Evolutionary conservation across 2,113 vertebrate species (phyloP), one percentile per base, ranked within the genome.

Genomic region (Bubo blakistoni): DNA sequence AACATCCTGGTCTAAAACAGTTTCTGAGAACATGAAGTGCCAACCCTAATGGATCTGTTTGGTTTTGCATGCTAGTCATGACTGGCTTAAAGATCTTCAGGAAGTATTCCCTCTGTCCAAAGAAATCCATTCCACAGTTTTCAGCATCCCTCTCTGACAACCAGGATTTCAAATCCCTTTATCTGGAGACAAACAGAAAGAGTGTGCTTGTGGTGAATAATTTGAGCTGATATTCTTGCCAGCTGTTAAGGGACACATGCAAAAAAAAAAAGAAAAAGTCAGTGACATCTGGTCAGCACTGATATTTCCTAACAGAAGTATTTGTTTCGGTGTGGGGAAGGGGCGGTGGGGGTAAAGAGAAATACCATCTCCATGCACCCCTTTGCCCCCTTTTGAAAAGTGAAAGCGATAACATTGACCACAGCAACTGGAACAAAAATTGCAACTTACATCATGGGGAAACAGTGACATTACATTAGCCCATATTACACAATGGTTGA

Each of bases 171-270:
- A 96, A 98, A 97, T 96, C 97, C 93, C 88, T 97, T 98, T 97
- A 98, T 97, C 96, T 98, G 95, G 94, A 96, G 97, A 96, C 97
- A 97, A 97, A 97, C 96, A 97, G 94, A 97, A 96, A 97, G 96
- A 91, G 95, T 97, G 86, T 96, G 93, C 94, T 97, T 82, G 44
- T 96, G 91, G 94, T 42, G 92, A 96, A 98, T 96, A 96, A 97
- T 97, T 85, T 94, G 96, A 97, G 96, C 96, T 94, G 95, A 97
- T 97, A 91, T 92, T 97, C 96, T 95, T 95, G 91, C 97, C 97
- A 97, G 97, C 97, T 98, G 97, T 97, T 98, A 90, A 94, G 96
- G 91, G 96, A 97, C 97, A 97, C 91, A 92, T 96, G 97, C 76
- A 86, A 85, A 93, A 89, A 93, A 73, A 91, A 85, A 81, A 82